These are phyloP conservation scores for Sapayoa aenigma DNA, from an alignment of 2,113 vertebrate species.

Conservation along the genomic window DNA sequence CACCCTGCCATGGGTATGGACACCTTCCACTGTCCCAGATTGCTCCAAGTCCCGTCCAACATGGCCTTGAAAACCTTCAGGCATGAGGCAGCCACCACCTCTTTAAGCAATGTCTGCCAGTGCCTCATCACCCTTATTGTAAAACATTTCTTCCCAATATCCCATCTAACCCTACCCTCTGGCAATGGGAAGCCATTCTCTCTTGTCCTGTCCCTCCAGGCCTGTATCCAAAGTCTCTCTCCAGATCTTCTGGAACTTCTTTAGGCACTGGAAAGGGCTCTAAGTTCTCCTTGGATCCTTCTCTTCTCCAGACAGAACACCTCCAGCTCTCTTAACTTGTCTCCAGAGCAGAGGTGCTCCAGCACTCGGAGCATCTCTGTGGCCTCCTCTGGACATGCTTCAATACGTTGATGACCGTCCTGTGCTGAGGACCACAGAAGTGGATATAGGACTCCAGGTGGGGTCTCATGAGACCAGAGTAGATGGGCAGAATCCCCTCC, in stretches of 20 bases:
- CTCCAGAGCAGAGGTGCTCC: not conserved
- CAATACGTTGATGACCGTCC: too few relatives aligned
- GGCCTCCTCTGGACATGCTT: not conserved
- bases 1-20: not conserved
- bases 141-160: not conserved
- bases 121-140: not conserved
- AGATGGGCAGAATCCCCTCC: not conserved
- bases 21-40: rapidly evolving
- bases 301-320: not conserved
- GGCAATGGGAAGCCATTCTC: not conserved
- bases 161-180: not conserved
- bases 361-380: not conserved
- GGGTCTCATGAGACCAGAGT: not conserved
- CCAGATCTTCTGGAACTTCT: not conserved
- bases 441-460: not conserved
- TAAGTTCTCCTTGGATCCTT: not conserved
- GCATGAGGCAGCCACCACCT: not conserved
- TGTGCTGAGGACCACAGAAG: too few relatives aligned
- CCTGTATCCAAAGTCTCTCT: not conserved
- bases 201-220: not conserved
- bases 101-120: not conserved
- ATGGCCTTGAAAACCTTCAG: not conserved
- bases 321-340: not conserved
- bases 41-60: rapidly evolving
- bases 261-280: not conserved